Evolutionary conservation across 2,797 vertebrate species (phyloP).

Genomic region (Helarctos malayanus): DNA sequence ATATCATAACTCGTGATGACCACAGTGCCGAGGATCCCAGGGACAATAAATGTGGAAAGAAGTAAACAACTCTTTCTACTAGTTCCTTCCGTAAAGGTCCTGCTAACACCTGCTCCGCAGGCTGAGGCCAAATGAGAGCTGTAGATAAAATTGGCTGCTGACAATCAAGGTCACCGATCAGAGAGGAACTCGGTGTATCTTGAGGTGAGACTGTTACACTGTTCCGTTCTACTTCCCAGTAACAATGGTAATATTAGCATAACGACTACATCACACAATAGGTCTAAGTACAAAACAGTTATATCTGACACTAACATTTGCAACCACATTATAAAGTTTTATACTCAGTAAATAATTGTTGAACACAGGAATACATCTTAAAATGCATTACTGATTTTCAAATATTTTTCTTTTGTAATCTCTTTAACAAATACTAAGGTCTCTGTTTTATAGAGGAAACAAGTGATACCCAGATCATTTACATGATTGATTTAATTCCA

Average conservation of each 20-base stretch:
- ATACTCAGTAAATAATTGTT: background rate
- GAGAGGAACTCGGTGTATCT: background rate
- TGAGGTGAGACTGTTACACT: background rate
- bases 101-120: background rate
- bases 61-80: background rate
- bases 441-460: background rate
- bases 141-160: background rate
- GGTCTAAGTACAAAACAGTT: background rate
- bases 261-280: background rate
- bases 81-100: background rate
- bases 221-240: background rate
- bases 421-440: slow-evolving; percentile 26
- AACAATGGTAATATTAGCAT: background rate
- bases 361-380: background rate
- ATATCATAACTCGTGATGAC: background rate
- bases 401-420: background rate
- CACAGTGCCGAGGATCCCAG: background rate
- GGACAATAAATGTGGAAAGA: background rate
- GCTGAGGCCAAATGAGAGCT: background rate
- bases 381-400: background rate
- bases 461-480: background rate
- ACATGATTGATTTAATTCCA: background rate
- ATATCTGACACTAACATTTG: background rate
- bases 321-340: background rate
- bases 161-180: background rate